phyloP scores from a whole-genome alignment of 2,888 invertebrate genomes.

The Apocheima hispidaria region DNA sequence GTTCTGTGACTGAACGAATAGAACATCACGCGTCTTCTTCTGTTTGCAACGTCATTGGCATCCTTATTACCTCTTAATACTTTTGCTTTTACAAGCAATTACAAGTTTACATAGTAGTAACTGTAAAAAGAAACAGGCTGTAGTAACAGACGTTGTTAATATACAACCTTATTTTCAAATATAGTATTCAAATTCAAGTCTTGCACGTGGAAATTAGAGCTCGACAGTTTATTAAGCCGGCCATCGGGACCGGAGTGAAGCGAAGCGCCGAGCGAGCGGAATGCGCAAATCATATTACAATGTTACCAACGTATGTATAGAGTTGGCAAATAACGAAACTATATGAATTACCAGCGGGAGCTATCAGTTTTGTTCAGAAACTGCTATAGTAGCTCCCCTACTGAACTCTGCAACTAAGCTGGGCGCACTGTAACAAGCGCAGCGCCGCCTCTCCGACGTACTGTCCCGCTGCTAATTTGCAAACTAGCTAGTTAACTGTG shows the following conservation, averaged over 20 bases:
- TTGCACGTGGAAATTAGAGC: slow-evolving; percentile 52
- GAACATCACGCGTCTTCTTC: too few species aligned
- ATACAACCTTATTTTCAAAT: too few species aligned
- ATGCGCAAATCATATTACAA: slow-evolving; percentile 72
- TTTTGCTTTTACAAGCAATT: too few species aligned
- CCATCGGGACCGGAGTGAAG: slow-evolving; percentile 21
- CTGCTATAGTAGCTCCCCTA: background rate
- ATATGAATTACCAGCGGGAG: background rate
- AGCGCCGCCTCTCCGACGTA: slow-evolving; percentile 44
- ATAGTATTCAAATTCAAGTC: slow-evolving; percentile 29
- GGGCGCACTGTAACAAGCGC: slow-evolving; percentile 51
- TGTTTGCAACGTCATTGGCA: too few species aligned
- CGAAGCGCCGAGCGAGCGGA: slow-evolving; percentile 43
- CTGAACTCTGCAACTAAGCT: background rate
- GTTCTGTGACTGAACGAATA: too few species aligned
- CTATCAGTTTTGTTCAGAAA: background rate
- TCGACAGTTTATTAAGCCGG: slow-evolving; percentile 72
- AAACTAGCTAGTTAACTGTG: slow-evolving; percentile 41
- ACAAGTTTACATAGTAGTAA: too few species aligned
- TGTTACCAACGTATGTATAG: background rate
- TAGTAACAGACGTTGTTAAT: too few species aligned
- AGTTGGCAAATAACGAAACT: background rate
- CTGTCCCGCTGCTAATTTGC: slow-evolving; percentile 46
- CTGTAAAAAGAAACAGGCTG: too few species aligned
- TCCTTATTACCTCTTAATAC: too few species aligned